A percentile compares a stretch with the other conserved stretches of the same genome.
These are phyloP conservation scores for Drosophila novamexicana DNA, from an alignment of 1,140 invertebrate species.

Conservation along the genomic window DNA sequence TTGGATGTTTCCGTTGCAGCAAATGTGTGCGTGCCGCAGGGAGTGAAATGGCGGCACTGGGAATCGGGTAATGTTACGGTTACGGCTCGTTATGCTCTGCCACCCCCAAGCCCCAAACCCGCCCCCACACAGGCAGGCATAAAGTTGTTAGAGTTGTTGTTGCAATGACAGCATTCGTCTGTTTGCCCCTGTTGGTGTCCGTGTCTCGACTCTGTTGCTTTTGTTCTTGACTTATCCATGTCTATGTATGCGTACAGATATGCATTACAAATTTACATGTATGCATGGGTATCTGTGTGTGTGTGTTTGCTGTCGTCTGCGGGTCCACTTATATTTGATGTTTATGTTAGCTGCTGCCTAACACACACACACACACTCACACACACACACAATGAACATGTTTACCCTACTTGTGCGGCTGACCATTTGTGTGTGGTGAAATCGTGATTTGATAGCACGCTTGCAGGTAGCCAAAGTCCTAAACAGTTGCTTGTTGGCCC, in stretches of 20 bases:
- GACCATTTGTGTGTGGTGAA: slow-evolving; percentile 66
- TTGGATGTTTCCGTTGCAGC: slow-evolving; percentile 81
- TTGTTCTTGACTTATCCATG: slow-evolving; percentile 45
- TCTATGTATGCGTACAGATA: slow-evolving; percentile 2
- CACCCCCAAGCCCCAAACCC: slow-evolving; percentile 1
- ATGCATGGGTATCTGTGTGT: slow-evolving; percentile 22
- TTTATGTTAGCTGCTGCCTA: slow-evolving; percentile 66
- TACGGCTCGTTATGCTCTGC: slow-evolving; percentile 79
- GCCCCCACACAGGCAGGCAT: neutral
- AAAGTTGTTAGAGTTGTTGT: slow-evolving; percentile 19
- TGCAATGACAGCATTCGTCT: slow-evolving; percentile 38
- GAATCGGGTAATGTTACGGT: slow-evolving; percentile 77
- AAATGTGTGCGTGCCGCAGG: slow-evolving; percentile 61
- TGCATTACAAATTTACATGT: slow-evolving; percentile 45
- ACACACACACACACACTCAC: slow-evolving; percentile 19
- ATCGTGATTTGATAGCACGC: slow-evolving; percentile 62
- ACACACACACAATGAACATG: slow-evolving; percentile 57
- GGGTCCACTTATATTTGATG: slow-evolving; percentile 80
- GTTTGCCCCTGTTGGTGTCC: slow-evolving; percentile 23
- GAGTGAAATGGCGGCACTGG: slow-evolving; percentile 34
- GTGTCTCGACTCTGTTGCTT: slow-evolving; percentile 59
- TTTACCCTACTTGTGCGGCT: slow-evolving; percentile 67
- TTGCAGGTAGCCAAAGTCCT: neutral
- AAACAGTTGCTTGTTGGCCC: slow-evolving; percentile 32
- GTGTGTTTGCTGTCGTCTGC: slow-evolving; percentile 31